Evolutionary conservation across 2,888 invertebrate species (phyloP), one percentile per base, ranked within the genome.

Genomic region (Eilema depressum): DNA sequence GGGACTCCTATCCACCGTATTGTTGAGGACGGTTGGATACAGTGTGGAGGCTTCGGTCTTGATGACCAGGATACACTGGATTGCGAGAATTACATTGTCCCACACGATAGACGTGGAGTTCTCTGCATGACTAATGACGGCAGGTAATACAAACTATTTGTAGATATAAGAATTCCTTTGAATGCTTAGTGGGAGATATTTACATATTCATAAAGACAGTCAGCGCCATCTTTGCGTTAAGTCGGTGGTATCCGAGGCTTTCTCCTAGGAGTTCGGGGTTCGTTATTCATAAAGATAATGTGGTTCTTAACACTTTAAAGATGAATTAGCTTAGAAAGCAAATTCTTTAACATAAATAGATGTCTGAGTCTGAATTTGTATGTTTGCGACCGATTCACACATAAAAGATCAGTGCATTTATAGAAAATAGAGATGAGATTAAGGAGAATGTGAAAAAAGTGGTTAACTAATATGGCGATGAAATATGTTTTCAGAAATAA

Each of bases 41-140:
- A 97, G 85, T 96, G 96, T 69, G 97, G 97, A 47, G 96, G 96
- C 0, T 95, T 85, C 75, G 90, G 91, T 2, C 78, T 96, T 23
- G 91, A 94, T 75, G 87, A 87, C 37, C 26, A 30, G 37, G 83
- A 86, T 0, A 85, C 88, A 1, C 88, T 96, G 83, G 89, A 92
- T n/a, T 97, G 97, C 85, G 97, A 97, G 89, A 97, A 96, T 81
- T 97, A 97, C 87, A 95, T 96, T 17, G 90, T 97, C 26, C 95
- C 96, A 1, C 97, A 97, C 84, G 96, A 97, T 80, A 93, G 95
- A 83, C 93, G 97, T 68, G 97, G 97, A 0, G 96, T 97, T n/a
- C 89, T 97, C 20, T 96, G 97, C 28, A 97, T 97, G 96, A 97
- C 97, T 68, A 97, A 97, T 86, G 95, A 96, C 86, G 97, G 96